Evolutionary conservation across 1,140 invertebrate species (phyloP), one percentile per base, ranked within the genome.

Genomic region (Pseudomyrmex gracilis): DNA sequence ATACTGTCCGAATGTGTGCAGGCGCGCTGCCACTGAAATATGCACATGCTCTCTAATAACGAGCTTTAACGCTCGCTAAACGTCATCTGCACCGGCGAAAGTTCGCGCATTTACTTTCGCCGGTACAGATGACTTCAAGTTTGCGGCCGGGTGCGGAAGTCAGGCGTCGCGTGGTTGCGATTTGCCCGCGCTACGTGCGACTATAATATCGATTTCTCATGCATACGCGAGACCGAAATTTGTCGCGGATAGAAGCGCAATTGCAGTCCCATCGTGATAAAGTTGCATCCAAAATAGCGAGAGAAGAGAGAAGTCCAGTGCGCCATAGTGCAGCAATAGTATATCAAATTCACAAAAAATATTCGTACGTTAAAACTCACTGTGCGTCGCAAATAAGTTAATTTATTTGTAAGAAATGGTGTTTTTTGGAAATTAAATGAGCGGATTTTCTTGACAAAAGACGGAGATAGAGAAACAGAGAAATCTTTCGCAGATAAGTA

Each of bases 31-130:
- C 55, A 78, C 60, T 73, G 58, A 82, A 61, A 82, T 73, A 73
- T 73, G 70, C 70, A 82, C 57, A 24, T 73, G 43, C 61, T 64
- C 61, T 13, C 61, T 24, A 77, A 64, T 77, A 77, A 74, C 58
- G 24, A 83, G 47, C 43, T 34, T 66, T 67, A 83, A 77, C 73
- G 61, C 49, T 53, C 61, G 61, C 61, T 76, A 66, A 83, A 83
- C 51, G 55, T 83, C 82, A 68, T 67, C 12, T 22, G 13, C 84
- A 53, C 47, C 45, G 64, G 55, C 63, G 80, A 73, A 83, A 80
- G 64, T 76, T 76, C 78, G 78, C 71, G 8, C 82, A 78, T 70
- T 70, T 78, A 78, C 64, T 78, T 78, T 78, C 76, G 9, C 43
- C 66, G 64, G 5, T 68, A 78, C 63, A 53, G 51, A 78, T 78